These are phyloP conservation scores for Nomada fucata DNA, from an alignment of 2,888 invertebrate species.

Conservation along the genomic window DNA sequence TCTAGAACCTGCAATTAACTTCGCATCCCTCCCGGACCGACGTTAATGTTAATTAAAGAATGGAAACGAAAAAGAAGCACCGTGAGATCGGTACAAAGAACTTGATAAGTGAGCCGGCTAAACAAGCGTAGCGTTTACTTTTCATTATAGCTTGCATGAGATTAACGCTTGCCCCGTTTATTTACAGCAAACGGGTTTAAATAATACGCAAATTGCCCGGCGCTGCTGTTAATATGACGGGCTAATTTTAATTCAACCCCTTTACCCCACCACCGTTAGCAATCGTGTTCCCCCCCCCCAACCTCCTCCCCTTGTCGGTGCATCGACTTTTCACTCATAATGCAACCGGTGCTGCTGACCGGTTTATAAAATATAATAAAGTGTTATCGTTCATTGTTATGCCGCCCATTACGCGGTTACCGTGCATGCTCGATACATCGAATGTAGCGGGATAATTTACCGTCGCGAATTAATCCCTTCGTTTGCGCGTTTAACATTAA, in stretches of 20 bases:
- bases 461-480: constrained; percentile 48
- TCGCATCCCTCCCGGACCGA: neutral
- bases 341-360: constrained; percentile 55
- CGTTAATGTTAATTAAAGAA: constrained; percentile 13
- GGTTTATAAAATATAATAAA: constrained; percentile 69
- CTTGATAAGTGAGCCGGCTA: constrained; percentile 13
- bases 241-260: constrained; percentile 58
- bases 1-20: neutral
- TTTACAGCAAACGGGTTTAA: constrained; percentile 48
- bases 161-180: constrained; percentile 46
- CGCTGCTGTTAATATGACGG: constrained; percentile 58
- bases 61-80: neutral
- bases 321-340: constrained; percentile 55
- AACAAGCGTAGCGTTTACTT: constrained; percentile 45
- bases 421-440: constrained; percentile 47
- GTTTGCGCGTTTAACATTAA: neutral
- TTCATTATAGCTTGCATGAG: constrained; percentile 49
- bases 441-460: constrained; percentile 54
- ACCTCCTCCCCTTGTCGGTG: neutral
- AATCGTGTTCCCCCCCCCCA: too few species aligned
- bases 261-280: neutral
- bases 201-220: constrained; percentile 50
- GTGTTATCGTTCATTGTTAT: constrained; percentile 67
- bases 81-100: constrained; percentile 13
- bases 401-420: constrained; percentile 58